Base-by-base conservation (phyloP, 2,797 vertebrate genomes). In the Threskiornis aethiopicus region DNA sequence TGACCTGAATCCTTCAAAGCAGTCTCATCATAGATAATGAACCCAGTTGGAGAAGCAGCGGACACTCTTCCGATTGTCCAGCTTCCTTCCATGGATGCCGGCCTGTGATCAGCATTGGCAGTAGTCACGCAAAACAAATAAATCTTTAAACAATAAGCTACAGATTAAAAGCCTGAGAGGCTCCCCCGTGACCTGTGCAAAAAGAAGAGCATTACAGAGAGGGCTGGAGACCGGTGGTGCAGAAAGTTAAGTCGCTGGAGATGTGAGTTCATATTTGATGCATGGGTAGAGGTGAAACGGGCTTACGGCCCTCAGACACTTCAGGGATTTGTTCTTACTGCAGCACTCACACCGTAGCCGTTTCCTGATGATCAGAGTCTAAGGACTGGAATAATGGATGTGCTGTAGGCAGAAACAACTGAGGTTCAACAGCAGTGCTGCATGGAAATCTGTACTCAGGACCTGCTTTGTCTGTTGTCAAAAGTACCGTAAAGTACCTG, bases 141-240 rank as follows among this genome's bases (percentile, higher is more conserved):
- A 96, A 96, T 95, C 79, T 97, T 96, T 96, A 92, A 95, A 97
- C 65, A 92, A 83, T 81, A 72, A 84, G 67, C 28, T 69, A 42
- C 85, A 85, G 82, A 97, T 93, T 94, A 94, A 97, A 97, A 94
- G 93, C 79, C 82, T 93, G 75, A 80, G 92, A 93, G 65, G 42
- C 42, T 96, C 89, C 90, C 89, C 72, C 80, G 94, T 72, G 81
- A 78, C 71, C 92, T 59, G 35, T 5, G 25, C 49, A 89, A 90
- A 92, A 96, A 86, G 55, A 85, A 83, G 93, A 85, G 42, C 94
- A 96, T 92, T 93, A 86, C n/a, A 76, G 78, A 87, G 84, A 70
- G 57, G 59, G 41, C 59, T 61, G 78, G 41, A 72, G 92, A 46
- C 37, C 0, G 1, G 52, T 69, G 86, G 95, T 89, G 94, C 93